Base-by-base conservation (phyloP, 1,140 invertebrate species). In the Batillaria attramentaria region DNA sequence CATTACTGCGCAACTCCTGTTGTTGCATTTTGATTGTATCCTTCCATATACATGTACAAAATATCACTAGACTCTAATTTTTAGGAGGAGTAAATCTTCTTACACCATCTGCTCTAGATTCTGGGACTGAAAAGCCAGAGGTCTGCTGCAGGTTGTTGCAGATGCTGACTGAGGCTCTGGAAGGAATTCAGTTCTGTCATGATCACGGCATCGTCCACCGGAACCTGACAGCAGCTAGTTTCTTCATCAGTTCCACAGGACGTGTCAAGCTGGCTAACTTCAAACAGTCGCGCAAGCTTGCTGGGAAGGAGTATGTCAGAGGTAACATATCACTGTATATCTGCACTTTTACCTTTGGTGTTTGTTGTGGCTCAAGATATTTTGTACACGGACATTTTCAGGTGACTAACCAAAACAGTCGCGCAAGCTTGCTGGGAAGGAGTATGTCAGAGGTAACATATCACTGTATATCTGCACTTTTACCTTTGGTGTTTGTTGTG, bases 231-330 rank as follows among this genome's bases (percentile, higher is more conserved):
- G 65, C 76, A 18, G 76, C 41, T 6, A 77, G 39, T 39, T 6
- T 70, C 41, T 77, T 70, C 65, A 33, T 69, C 43, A 54, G 20
- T 16, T 41, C 18, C 2, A 46, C 50, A 18, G 43, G 31, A 33
- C 43, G n/a, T 33, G 43, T 77, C 18, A 77, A 77, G 43, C 66
- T 77, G n/a, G 43, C 57, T 54, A 66, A 66, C 31, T 69, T 77
- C 43, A 66, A 69, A 33, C 76, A 74, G 16, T 43, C 72, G 16
- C 50, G 43, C 33, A 74, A 41, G 54, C 72, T 60, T 50, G 20
- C 72, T 20, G 72, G 33, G n/a, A 60, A 74, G 39, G 0, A 6
- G 10, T 18, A 28, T 5, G n/a, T 74, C 33, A 35, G 33, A 39
- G 72, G 72, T 74, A 70, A n/a, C n/a, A n/a, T n/a, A n/a, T n/a